Base-by-base conservation (phyloP, 1,140 invertebrate genomes). In the Drosophila funebris region DNA sequence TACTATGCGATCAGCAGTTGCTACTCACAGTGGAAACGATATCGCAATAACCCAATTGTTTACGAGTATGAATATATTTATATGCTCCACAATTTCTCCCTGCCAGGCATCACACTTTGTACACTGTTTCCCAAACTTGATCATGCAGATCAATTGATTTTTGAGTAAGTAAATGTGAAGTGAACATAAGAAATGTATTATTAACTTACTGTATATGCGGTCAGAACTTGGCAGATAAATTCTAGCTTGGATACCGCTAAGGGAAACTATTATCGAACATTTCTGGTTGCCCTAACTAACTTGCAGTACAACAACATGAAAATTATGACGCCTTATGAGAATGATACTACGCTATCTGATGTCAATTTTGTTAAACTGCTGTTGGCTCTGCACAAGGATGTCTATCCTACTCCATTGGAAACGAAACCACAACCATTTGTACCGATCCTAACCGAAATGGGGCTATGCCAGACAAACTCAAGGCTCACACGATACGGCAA, bases 11-110 rank as follows among this genome's bases (percentile, higher is more conserved):
- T 85, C 4, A 46, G 18, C 46, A 88, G 81, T 22, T 90, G 90
- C 46, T 58, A 60, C 5, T 52, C 53, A 5, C 90, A 91, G 22
- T 90, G 83, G 85, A 41, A 78, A 39, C 73, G 90, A 16, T 91
- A 73, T 70, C 85, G 83, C 2, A 50, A 91, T 7, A 90, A 90
- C 64, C 90, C 90, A 0, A 74, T 90, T 70, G 83, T 91, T 18
- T 91, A 88, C 56, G 82, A 83, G 33, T 84, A 88, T 37, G 90
- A 91, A 68, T 90, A 71, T 63, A 54, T 90, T 13, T 81, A 64
- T 27, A 74, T 69, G 1, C 37, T 87, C 22, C 74, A 75, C 11
- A 78, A 90, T 16, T 88, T 91, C 29, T 64, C 77, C n/a, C 76
- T 85, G 43, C 31, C 82, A 0, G 90, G 90, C 0, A 29, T 90